phyloP scores from a whole-genome alignment of 2,888 invertebrate genomes.

The Heliconius ethilla region DNA sequence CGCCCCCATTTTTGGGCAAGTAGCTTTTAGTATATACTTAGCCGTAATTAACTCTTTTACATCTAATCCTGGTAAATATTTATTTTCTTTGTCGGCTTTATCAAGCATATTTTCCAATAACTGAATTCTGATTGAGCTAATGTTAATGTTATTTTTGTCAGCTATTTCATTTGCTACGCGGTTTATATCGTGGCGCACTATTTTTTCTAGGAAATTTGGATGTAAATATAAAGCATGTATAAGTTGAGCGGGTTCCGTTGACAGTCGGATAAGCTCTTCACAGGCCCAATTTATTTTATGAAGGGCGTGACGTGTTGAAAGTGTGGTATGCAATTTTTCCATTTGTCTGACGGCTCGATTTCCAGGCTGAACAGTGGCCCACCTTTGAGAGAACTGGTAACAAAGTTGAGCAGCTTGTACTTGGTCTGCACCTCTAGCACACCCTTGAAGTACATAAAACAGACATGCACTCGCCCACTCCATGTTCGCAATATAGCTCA shows the following conservation, averaged over 20 bases:
- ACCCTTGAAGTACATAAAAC: constrained; percentile 77
- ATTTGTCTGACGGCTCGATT: constrained; percentile 77
- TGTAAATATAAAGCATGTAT: constrained; percentile 75
- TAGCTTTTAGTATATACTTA: constrained; percentile 77
- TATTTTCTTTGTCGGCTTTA: constrained; percentile 58
- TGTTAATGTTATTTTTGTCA: constrained; percentile 75
- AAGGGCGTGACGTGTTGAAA: constrained; percentile 75
- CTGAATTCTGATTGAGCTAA: constrained; percentile 74
- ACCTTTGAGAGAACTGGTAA: constrained; percentile 78
- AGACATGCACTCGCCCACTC: constrained; percentile 81
- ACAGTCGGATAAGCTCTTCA: constrained; percentile 72
- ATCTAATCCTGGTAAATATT: constrained; percentile 58
- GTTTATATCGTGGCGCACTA: constrained; percentile 71
- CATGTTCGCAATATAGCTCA: constrained; percentile 76
- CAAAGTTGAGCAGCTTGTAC: constrained; percentile 78
- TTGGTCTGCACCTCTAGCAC: constrained; percentile 78
- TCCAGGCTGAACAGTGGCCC: constrained; percentile 75
- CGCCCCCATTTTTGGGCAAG: constrained; percentile 78
- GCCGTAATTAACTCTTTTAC: constrained; percentile 71
- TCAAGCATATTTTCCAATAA: constrained; percentile 75
- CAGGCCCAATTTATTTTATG: constrained; percentile 77
- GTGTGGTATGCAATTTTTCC: constrained; percentile 72
- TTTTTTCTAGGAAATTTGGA: constrained; percentile 70
- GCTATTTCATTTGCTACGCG: constrained; percentile 77
- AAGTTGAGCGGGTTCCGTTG: constrained; percentile 74